Conservation (phyloP, 2,797 vertebrate genomes). For the Platalea minor region DNA sequence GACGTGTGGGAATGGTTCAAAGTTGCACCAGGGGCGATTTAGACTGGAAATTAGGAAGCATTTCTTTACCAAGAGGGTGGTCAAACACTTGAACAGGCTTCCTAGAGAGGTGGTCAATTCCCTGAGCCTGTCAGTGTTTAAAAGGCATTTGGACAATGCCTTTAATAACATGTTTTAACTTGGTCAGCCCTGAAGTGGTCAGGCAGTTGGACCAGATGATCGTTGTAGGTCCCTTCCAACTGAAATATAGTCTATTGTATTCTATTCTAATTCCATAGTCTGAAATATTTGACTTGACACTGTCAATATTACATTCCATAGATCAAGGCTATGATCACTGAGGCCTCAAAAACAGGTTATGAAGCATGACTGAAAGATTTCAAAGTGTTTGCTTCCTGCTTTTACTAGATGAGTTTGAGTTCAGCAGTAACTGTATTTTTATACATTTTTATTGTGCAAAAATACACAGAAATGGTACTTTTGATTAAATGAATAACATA, state of each 20-base stretch:
- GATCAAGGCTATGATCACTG: not conserved
- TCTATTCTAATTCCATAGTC: not conserved
- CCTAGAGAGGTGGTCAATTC: not conserved
- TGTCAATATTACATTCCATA: not conserved
- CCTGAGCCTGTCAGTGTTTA: not conserved
- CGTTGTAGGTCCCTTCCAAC: not conserved
- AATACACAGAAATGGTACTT: not conserved
- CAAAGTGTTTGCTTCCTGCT: not conserved
- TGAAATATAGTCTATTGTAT: not conserved
- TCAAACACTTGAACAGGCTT: not conserved
- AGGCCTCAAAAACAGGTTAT: not conserved
- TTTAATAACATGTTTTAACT: not conserved
- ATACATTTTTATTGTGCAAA: not conserved
- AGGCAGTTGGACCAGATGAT: not conserved
- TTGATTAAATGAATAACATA: not conserved
- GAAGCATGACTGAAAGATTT: not conserved
- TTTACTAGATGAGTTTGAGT: not conserved
- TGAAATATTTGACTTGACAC: not conserved
- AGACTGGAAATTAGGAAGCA: not conserved
- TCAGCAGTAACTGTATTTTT: not conserved
- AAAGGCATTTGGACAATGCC: not conserved
- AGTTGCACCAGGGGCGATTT: not conserved
- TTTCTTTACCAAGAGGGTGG: not conserved
- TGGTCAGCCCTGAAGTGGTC: not conserved
- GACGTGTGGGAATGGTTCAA: not conserved